phyloP scores from a whole-genome alignment of 2,888 invertebrate genomes.

The Boloria selene region DNA sequence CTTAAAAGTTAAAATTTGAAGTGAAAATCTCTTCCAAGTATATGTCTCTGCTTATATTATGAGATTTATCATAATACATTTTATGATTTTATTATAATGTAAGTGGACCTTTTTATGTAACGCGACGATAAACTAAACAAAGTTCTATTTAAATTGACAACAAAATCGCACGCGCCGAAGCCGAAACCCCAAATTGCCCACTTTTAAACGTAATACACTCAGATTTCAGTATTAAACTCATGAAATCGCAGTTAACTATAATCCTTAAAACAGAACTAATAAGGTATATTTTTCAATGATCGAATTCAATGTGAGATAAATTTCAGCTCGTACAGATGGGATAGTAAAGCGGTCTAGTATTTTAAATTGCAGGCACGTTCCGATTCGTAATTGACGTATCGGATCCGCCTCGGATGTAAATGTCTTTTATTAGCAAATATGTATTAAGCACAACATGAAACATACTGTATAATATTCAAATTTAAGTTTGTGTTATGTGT shows the following conservation, averaged over 20 bases:
- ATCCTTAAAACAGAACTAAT: not conserved
- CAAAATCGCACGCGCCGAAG: constrained; percentile 39
- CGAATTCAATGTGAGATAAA: constrained; percentile 25
- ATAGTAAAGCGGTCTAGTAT: constrained; percentile 39
- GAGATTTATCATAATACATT: too few relatives aligned
- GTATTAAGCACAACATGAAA: not conserved
- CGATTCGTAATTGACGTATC: constrained; percentile 37
- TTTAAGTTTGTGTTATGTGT: too few relatives aligned
- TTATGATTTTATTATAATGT: too few relatives aligned
- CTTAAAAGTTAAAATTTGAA: too few relatives aligned
- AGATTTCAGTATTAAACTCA: constrained; percentile 27
- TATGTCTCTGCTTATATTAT: too few relatives aligned
- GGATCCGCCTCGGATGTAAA: constrained; percentile 34
- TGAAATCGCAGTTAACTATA: not conserved
- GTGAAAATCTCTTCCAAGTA: too few relatives aligned
- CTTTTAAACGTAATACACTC: constrained; percentile 39
- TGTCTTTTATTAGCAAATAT: constrained; percentile 17
- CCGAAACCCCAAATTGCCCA: constrained; percentile 39
- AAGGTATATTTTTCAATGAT: constrained; percentile 6
- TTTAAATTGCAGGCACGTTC: constrained; percentile 36
- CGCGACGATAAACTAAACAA: constrained; percentile 17
- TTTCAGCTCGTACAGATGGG: constrained; percentile 39
- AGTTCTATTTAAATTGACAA: constrained; percentile 33
- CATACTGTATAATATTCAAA: too few relatives aligned
- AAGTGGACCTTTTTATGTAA: too few relatives aligned